phyloP scores from a whole-genome alignment of 2,113 vertebrate genomes.

The Phyllostomus discolor region DNA sequence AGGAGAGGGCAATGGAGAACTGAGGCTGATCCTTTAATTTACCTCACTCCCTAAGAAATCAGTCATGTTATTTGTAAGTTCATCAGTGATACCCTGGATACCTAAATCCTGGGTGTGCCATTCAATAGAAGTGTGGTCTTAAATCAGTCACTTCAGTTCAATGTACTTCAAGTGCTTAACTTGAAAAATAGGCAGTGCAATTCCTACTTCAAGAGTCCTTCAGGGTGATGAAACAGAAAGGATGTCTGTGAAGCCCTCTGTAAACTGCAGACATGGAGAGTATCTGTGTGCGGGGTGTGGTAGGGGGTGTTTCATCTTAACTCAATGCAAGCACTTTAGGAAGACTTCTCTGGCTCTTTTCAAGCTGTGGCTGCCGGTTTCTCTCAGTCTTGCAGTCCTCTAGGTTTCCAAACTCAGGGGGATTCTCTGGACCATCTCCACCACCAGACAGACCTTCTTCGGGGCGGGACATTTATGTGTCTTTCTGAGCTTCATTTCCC shows the following conservation, averaged over 20 bases:
- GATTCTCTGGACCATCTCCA: not conserved
- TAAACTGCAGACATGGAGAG: not conserved
- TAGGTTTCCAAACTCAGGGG: not conserved
- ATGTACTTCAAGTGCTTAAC: not conserved
- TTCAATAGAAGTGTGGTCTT: not conserved
- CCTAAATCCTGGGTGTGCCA: not conserved
- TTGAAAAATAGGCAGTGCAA: not conserved
- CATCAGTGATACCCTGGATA: not conserved
- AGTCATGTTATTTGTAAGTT: not conserved
- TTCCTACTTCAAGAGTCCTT: not conserved
- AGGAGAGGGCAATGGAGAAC: not conserved
- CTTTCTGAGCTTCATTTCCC: not conserved
- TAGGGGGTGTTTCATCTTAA: not conserved
- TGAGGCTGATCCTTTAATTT: not conserved
- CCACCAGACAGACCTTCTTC: not conserved
- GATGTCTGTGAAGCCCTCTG: not conserved
- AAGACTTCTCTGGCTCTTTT: not conserved
- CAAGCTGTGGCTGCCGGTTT: not conserved
- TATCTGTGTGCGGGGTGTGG: not conserved
- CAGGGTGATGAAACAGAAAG: not conserved
- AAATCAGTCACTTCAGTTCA: not conserved
- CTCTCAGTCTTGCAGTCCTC: not conserved
- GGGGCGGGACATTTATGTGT: not conserved
- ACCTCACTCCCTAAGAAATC: not conserved
- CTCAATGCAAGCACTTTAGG: not conserved